phyloP scores from a whole-genome alignment of 1,140 invertebrate genomes.

The Eurosta solidaginis region DNA sequence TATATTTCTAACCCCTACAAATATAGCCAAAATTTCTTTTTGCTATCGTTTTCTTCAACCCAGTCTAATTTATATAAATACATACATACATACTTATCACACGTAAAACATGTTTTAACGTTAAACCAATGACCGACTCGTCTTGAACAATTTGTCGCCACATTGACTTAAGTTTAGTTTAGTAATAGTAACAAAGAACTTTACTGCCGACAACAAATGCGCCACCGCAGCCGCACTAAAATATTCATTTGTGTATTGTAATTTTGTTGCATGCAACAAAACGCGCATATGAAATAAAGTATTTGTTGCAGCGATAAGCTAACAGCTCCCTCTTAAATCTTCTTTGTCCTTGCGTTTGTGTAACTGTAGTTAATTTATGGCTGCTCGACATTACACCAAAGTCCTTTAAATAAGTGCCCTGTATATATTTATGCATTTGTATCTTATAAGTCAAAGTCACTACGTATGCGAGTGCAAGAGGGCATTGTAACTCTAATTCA shows the following conservation, averaged over 20 bases:
- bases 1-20: too few species aligned
- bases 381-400: conserved; percentile 1
- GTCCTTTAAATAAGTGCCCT: not conserved
- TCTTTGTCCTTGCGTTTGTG: not conserved
- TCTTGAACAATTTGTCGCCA: conserved; percentile 3
- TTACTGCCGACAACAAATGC: too few species aligned
- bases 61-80: too few species aligned
- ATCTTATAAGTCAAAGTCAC: not conserved
- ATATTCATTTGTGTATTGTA: conserved; percentile 18
- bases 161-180: conserved; percentile 3
- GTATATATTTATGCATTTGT: not conserved
- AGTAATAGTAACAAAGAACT: not conserved
- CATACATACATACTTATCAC: too few species aligned
- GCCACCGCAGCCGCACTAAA: too few species aligned
- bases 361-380: not conserved
- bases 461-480: too few species aligned
- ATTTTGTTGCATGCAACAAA: conserved; percentile 27
- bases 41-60: too few species aligned
- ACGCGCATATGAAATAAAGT: conserved; percentile 16
- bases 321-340: not conserved
- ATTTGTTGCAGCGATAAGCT: conserved; percentile 23
- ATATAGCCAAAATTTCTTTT: too few species aligned
- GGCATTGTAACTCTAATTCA: not conserved
- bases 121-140: not conserved
- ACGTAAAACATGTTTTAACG: too few species aligned